Evolutionary conservation across 1,140 invertebrate genomes (phyloP).

Genomic region (Cyclina sinensis): DNA sequence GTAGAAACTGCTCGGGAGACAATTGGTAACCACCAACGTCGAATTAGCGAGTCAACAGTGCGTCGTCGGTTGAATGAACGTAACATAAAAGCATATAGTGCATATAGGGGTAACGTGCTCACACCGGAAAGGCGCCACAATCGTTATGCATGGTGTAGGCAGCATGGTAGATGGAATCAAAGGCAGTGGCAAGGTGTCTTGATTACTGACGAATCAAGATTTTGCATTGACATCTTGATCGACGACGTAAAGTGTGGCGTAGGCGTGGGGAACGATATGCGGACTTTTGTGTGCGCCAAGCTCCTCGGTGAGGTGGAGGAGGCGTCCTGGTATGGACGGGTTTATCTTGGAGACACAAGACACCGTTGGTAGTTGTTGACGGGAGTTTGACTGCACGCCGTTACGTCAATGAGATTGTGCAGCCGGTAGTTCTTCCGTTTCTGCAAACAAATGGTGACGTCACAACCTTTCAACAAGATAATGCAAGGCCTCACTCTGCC

Average conservation of each 20-base stretch:
- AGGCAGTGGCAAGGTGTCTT: neutral
- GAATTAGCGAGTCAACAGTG: neutral
- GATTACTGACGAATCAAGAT: constrained; percentile 2
- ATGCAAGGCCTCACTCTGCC: constrained; percentile 23
- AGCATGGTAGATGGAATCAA: neutral
- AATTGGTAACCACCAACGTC: no score
- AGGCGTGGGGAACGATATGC: neutral
- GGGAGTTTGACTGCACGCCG: no score
- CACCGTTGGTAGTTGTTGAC: neutral
- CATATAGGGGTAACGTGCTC: neutral
- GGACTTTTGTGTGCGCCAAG: neutral
- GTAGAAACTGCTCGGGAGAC: neutral
- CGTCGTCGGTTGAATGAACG: neutral
- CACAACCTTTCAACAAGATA: no score
- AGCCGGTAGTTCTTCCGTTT: no score
- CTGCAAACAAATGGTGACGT: no score
- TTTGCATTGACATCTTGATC: neutral
- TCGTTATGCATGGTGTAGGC: neutral
- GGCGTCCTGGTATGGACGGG: neutral
- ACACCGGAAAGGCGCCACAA: neutral
- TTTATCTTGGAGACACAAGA: neutral
- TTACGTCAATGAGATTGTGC: neutral
- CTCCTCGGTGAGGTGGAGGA: neutral
- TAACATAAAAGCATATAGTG: neutral
- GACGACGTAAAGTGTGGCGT: neutral